Evolutionary conservation across 1,140 invertebrate genomes (phyloP), one percentile per base, ranked within the genome.

Genomic region (Brachionus paranguensis): DNA sequence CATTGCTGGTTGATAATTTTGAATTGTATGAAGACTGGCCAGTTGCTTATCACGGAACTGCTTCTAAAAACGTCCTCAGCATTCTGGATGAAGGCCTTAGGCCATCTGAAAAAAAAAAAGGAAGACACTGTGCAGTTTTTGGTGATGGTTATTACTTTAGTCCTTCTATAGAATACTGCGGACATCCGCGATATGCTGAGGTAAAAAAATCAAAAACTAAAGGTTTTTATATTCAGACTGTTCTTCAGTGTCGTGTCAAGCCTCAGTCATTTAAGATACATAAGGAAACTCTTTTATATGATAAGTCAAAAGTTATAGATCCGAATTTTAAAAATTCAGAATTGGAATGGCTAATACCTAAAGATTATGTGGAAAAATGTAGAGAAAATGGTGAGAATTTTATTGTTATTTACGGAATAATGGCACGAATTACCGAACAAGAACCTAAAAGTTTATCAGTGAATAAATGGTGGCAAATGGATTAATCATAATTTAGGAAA

Each of bases 21-120:
- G 7, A 60, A 60, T 60, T 60, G 27, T 60, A 60, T 27, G 8
- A 24, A 60, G 53, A 60, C 8, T 72, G 68, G 68, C 29, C 68
- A n/a, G 68, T 72, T 41, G 68, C 68, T 72, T 72, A 72, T 37
- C 68, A 72, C 29, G 68, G 68, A 20, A 72, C 68, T 17, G 27
- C 68, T 37, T 20, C 68, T 43, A n/a, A 33, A 37, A 72, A 72
- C n/a, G 14, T 72, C 1, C 41, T 41, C 0, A 72, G 2, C n/a
- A 72, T 72, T 29, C 29, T 72, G 17, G n/a, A 43, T 41, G 41
- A 72, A 20, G 68, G 68, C 29, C 29, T 72, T 2, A 60, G 53
- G 17, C 53, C 20, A 60, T 60, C 53, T 8, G 53, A 60, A 20
- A 17, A 3, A 60, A 60, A 10, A 60, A 60, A 60, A 1, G 53